Percentiles rank a stretch among this genome's conserved stretches.
Evolutionary conservation across 2,888 invertebrate genomes (phyloP).

Genomic region (Ormyrus pomaceus): DNA sequence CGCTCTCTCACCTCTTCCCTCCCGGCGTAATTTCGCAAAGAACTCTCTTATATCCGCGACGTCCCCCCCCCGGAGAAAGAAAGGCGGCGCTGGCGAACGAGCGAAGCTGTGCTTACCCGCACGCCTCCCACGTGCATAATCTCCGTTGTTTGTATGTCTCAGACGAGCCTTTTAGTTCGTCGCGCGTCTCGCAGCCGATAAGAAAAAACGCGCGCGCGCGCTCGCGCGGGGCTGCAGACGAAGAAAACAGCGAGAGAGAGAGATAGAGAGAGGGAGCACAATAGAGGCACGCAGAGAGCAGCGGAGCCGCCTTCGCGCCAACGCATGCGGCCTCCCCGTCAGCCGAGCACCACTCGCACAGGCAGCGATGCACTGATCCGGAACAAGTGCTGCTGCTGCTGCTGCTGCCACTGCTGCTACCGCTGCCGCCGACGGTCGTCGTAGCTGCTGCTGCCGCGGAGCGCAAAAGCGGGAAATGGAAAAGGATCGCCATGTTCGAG

Average conservation of each 20-base stretch:
- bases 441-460: constrained; percentile 31
- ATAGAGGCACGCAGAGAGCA: neutral
- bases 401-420: neutral
- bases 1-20: neutral
- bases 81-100: neutral
- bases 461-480: constrained; percentile 67
- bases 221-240: neutral
- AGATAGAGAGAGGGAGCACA: constrained; percentile 11
- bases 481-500: constrained; percentile 70
- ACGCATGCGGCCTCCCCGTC: constrained; percentile 20
- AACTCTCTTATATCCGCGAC: neutral
- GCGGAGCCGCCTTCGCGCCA: neutral
- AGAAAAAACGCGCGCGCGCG: too few species aligned
- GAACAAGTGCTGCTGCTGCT: constrained; percentile 54
- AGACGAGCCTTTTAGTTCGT: too few species aligned
- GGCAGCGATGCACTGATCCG: constrained; percentile 66
- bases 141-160: constrained; percentile 21
- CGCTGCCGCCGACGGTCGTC: constrained; percentile 22
- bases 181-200: too few species aligned
- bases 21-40: neutral
- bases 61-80: neutral
- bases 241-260: constrained; percentile 3
- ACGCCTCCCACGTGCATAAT: constrained; percentile 27
- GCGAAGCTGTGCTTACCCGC: neutral
- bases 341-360: neutral